Evolutionary conservation across 2,113 vertebrate species (phyloP).

Genomic region (Oreochromis niloticus): DNA sequence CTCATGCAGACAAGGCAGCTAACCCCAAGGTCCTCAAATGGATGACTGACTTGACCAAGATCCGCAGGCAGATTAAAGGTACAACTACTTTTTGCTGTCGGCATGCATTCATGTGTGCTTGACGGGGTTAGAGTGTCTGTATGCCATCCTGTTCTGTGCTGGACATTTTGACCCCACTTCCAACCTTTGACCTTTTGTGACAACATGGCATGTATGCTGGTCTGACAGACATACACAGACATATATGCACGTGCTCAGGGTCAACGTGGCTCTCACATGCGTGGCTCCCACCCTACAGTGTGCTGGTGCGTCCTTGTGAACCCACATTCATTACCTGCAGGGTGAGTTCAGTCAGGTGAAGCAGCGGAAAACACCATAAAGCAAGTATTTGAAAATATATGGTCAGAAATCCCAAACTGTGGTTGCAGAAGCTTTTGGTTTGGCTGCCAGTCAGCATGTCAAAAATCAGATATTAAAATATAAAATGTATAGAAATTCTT

Average conservation of each 20-base stretch:
- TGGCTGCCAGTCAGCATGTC: neutral
- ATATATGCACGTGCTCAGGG: neutral
- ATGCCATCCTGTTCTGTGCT: constrained; percentile 39
- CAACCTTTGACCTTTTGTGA: constrained; percentile 19
- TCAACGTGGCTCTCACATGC: constrained; percentile 40
- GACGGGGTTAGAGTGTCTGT: constrained; percentile 9
- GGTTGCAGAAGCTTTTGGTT: neutral
- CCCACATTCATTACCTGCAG: constrained; percentile 36
- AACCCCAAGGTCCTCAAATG: constrained; percentile 97
- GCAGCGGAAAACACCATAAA: neutral
- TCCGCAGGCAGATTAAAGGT: constrained; percentile 97
- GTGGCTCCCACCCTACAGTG: constrained; percentile 52
- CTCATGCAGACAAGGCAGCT: constrained; percentile 92
- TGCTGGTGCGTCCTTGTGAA: constrained; percentile 67
- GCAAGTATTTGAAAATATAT: neutral
- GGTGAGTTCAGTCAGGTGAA: constrained; percentile 29
- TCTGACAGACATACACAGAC: constrained; percentile 21
- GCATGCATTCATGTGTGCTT: neutral
- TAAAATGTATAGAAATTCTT: neutral
- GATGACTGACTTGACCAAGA: constrained; percentile 97
- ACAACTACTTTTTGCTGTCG: neutral
- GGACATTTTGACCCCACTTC: constrained; percentile 36
- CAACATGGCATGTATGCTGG: constrained; percentile 50
- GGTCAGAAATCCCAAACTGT: neutral
- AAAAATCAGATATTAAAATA: neutral